These are phyloP conservation scores for Danaus melanippus DNA, from an alignment of 1,140 invertebrate genomes.

Conservation along the genomic window DNA sequence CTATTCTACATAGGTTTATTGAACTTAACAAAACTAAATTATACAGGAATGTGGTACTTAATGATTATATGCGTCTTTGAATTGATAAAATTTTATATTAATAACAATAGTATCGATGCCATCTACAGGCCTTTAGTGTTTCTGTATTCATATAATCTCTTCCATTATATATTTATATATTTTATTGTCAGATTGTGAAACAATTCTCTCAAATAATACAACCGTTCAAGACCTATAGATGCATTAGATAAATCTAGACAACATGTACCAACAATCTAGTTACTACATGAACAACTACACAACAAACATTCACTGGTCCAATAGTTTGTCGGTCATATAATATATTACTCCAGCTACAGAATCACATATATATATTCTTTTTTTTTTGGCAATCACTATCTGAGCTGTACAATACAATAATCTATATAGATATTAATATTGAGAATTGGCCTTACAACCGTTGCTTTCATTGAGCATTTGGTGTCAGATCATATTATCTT, in stretches of 20 bases:
- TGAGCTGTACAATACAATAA: conserved; percentile 38
- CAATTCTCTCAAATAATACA: conserved; percentile 28
- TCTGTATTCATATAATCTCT: not conserved
- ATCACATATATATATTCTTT: conserved; percentile 59
- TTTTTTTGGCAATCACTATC: conserved; percentile 61
- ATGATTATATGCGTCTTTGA: conserved; percentile 16
- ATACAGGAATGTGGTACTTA: conserved; percentile 49
- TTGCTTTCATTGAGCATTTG: conserved; percentile 17
- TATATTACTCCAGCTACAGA: conserved; percentile 47
- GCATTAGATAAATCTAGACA: conserved; percentile 27
- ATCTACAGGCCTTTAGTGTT: conserved; percentile 4
- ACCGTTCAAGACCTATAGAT: conserved; percentile 2
- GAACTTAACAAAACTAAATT: conserved; percentile 43
- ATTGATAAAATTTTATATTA: conserved; percentile 41
- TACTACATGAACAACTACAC: conserved; percentile 60
- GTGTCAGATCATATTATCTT: not conserved
- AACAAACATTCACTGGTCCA: conserved; percentile 66
- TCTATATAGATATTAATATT: conserved; percentile 8
- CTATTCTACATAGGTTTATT: conserved; percentile 38
- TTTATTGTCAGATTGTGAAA: conserved; percentile 16
- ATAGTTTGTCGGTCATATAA: conserved; percentile 40
- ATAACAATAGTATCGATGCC: conserved; percentile 42
- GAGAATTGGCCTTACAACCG: conserved; percentile 7
- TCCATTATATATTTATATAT: not conserved
- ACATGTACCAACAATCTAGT: conserved; percentile 66